Evolutionary conservation across 2,888 invertebrate genomes (phyloP).

Genomic region (Carcina quercana): DNA sequence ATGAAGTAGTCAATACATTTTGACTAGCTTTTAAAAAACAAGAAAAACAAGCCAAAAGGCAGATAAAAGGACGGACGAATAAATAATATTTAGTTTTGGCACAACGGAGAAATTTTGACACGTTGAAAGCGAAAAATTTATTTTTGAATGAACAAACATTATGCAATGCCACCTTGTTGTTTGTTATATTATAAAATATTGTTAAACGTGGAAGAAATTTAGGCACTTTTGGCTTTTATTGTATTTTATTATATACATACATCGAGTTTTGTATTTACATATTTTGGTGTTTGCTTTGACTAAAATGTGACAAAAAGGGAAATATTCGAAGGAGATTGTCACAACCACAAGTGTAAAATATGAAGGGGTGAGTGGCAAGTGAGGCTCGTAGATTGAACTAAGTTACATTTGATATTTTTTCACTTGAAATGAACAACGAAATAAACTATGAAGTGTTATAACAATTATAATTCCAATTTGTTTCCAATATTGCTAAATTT

Average conservation of each 20-base stretch:
- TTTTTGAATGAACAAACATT: no score
- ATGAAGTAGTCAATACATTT: slow-evolving; percentile 22
- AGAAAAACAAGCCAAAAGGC: slow-evolving; percentile 17
- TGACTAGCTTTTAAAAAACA: slow-evolving; percentile 21
- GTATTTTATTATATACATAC: no score
- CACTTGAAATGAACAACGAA: slow-evolving; percentile 19
- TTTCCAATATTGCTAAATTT: slow-evolving; percentile 18
- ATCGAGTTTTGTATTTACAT: slow-evolving; percentile 10
- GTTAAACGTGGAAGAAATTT: slow-evolving; percentile 19
- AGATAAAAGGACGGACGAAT: slow-evolving; percentile 6
- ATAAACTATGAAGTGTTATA: slow-evolving; percentile 38
- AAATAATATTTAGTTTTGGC: slow-evolving; percentile 21
- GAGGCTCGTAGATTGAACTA: not conserved
- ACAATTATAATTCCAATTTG: slow-evolving; percentile 26
- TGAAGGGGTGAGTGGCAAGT: no score
- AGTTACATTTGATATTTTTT: no score
- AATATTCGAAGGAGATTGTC: slow-evolving; percentile 1
- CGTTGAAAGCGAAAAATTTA: no score
- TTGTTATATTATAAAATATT: no score
- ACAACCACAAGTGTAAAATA: slow-evolving; percentile 7
- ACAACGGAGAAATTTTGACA: slow-evolving; percentile 18
- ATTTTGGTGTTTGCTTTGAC: not conserved
- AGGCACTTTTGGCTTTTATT: slow-evolving; percentile 35
- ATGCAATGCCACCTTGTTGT: no score
- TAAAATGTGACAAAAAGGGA: no score